Percentiles rank a stretch among this genome's conserved stretches.
These are phyloP conservation scores for Micropterix aruncella DNA, from an alignment of 2,888 invertebrate species.

Conservation along the genomic window DNA sequence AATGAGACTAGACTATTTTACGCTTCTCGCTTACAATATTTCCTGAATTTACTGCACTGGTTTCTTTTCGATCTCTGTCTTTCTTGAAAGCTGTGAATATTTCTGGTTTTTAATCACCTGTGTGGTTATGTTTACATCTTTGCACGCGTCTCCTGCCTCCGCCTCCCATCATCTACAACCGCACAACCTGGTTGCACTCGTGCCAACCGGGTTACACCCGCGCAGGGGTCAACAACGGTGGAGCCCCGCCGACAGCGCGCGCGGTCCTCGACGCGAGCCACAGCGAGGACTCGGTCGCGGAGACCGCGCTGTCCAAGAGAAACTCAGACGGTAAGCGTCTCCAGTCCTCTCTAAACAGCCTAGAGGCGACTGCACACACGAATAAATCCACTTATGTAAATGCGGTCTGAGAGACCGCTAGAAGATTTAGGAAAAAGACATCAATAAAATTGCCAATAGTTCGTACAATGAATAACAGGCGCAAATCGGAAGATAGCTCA, in stretches of 20 bases:
- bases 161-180: neutral
- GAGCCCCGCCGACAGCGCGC: conserved; percentile 26
- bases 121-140: neutral
- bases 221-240: conserved; percentile 34
- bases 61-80: neutral
- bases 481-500: too few relatives aligned
- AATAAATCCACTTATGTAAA: too few relatives aligned
- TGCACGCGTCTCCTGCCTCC: neutral
- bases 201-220: too few relatives aligned
- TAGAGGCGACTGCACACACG: too few relatives aligned
- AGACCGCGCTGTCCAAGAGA: conserved; percentile 66
- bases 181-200: too few relatives aligned
- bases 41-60: neutral
- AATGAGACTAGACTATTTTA: too few relatives aligned
- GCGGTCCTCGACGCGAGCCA: conserved; percentile 49
- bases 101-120: neutral
- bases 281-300: conserved; percentile 72
- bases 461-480: too few relatives aligned
- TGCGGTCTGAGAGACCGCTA: too few relatives aligned
- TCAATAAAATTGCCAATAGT: too few relatives aligned
- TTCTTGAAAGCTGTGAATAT: neutral
- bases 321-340: conserved; percentile 68
- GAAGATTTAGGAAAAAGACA: too few relatives aligned
- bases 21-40: neutral
- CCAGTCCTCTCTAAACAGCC: conserved; percentile 11